Conservation (phyloP, 2,888 invertebrate genomes). For the Caenorhabditis sp. region DNA sequence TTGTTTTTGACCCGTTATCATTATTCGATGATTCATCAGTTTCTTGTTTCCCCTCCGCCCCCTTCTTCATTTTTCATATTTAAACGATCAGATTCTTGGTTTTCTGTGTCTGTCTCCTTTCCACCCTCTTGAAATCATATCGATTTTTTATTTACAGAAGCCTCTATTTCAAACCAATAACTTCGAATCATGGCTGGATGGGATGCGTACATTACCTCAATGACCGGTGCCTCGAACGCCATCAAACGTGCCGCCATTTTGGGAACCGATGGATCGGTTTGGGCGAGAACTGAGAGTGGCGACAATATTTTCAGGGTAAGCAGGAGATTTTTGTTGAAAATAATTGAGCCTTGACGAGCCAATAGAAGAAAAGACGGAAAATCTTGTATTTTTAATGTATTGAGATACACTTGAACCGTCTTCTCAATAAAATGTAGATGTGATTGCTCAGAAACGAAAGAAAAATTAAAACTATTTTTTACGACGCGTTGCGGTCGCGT, state of each 20-base stretch:
- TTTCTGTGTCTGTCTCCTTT: neutral
- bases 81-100: neutral
- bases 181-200: constrained; percentile 62
- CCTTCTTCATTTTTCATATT: neutral
- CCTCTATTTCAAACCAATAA: neutral
- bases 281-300: constrained; percentile 61
- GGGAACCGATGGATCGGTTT: constrained; percentile 62
- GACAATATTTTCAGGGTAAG: constrained; percentile 54
- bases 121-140: no score
- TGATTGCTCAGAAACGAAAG: no score
- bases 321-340: neutral
- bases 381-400: no score
- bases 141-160: no score
- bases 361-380: no score
- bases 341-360: no score
- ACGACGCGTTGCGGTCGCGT: no score
- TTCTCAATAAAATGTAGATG: no score
- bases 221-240: constrained; percentile 48
- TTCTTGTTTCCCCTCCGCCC: neutral
- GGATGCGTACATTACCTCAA: constrained; percentile 64
- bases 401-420: no score
- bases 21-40: neutral
- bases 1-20: no score
- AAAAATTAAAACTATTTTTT: no score
- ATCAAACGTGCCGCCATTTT: constrained; percentile 68